Base-by-base conservation (phyloP, 2,113 vertebrate species). In the Bos javanicus region DNA sequence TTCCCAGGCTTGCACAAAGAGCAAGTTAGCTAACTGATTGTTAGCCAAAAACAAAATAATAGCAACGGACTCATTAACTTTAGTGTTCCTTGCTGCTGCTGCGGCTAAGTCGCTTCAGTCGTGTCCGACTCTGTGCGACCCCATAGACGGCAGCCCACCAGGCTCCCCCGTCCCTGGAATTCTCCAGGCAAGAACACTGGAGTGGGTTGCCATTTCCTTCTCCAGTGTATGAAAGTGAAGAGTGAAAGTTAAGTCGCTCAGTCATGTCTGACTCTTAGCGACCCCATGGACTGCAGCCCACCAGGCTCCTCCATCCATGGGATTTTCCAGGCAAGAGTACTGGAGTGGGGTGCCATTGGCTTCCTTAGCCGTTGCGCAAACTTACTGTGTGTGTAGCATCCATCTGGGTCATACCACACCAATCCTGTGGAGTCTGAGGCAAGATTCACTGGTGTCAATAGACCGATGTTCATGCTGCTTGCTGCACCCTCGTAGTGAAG, bases 191-290 rank as follows among this genome's bases (percentile, higher is more conserved):
- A 12, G 48, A 48, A 48, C 10, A 48, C 48, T 48, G 48, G 48
- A 48, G 11, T 48, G 48, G 48, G 48, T 48, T 48, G 48, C 48
- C 48, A 48, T 48, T 48, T 48, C 48, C 48, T 48, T 48, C 48
- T 48, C 48, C 48, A 48, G 2, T 48, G 48, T 2, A 48, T 48
- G 48, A 12, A 48, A 12, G 48, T 48, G 48, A 48, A 48, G 2
- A 48, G 48, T 48, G 48, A 48, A 48, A 48, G 48, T 48, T 2
- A 48, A 48, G 48, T 48, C 48, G 2, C 48, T 48, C 48, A 48
- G 48, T 48, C 0, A 2, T 48, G 48, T 48, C 48, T 11, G 2
- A 48, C 48, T 2, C 48, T 48, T 2, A 12, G 2, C 48, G 48
- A 2, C 48, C 48, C 11, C 48, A 48, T 48, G 48, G 48, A 48